Conservation (phyloP, 2,113 vertebrate genomes). For the Odocoileus virginianus region DNA sequence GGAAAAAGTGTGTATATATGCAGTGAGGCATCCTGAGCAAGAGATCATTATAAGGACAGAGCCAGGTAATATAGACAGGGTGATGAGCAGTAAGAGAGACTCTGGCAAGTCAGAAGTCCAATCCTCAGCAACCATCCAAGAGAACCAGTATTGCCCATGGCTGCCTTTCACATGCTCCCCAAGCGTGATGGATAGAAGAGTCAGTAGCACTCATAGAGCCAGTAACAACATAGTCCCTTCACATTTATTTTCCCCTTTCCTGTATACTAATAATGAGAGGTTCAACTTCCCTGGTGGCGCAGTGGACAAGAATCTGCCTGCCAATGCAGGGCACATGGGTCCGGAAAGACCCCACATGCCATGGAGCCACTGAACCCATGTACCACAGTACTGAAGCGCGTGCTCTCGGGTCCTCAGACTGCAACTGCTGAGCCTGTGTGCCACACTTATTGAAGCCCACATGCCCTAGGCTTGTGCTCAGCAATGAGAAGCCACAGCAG, state of each 20-base stretch:
- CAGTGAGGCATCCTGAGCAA: not conserved
- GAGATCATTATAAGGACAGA: not conserved
- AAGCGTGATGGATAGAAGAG: not conserved
- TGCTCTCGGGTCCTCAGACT: not conserved
- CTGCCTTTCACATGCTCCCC: not conserved
- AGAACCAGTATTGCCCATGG: not conserved
- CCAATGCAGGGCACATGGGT: not conserved
- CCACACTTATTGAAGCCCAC: accelerated
- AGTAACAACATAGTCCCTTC: not conserved
- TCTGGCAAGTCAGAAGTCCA: not conserved
- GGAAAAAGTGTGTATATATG: not conserved
- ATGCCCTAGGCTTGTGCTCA: not conserved
- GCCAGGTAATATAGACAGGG: not conserved
- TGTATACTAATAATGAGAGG: not conserved
- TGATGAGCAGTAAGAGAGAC: not conserved
- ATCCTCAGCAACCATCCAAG: not conserved
- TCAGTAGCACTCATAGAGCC: not conserved
- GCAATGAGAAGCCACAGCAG: not conserved
- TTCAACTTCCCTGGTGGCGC: not conserved
- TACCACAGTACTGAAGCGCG: not conserved
- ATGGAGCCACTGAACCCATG: not conserved
- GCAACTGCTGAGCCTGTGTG: not conserved
- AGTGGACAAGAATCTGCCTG: not conserved
- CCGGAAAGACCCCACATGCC: not conserved
- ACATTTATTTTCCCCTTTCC: not conserved